Evolutionary conservation across 2,888 invertebrate genomes (phyloP).

Genomic region (Piscicola geometra): DNA sequence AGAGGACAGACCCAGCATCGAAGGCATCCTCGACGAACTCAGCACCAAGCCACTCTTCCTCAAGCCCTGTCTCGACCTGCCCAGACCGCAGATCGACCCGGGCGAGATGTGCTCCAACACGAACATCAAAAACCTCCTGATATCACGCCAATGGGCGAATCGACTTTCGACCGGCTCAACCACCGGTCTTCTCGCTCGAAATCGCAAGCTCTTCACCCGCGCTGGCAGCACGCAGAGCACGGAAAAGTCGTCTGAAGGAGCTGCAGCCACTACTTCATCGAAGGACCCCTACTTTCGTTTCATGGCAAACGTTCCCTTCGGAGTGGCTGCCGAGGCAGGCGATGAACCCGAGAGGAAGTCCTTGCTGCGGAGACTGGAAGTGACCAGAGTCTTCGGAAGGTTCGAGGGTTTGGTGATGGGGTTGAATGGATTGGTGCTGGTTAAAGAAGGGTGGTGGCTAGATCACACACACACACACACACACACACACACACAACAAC

Average conservation of each 20-base stretch:
- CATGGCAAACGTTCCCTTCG: not conserved
- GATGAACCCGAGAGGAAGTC: not conserved
- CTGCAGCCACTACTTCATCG: not conserved
- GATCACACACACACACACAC: too few relatives aligned
- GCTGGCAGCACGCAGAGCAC: not conserved
- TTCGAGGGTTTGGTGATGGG: not conserved
- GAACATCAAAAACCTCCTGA: not conserved
- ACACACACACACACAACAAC: too few relatives aligned
- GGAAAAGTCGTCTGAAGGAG: not conserved
- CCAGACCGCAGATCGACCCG: constrained; percentile 68
- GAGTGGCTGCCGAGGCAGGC: not conserved
- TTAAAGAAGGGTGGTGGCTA: too few relatives aligned
- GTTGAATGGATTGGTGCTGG: too few relatives aligned
- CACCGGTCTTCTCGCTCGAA: not conserved
- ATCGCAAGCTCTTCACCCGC: not conserved
- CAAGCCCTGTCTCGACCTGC: constrained; percentile 72
- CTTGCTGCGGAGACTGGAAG: not conserved
- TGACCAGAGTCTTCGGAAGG: not conserved
- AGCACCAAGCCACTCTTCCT: constrained; percentile 72
- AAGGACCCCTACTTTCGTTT: not conserved
- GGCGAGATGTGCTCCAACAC: constrained; percentile 52
- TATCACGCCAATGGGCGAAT: not conserved
- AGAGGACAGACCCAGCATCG: constrained; percentile 69
- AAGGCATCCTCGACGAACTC: constrained; percentile 75
- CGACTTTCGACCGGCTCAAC: not conserved